These are phyloP conservation scores for Polymixis lichenea DNA, from an alignment of 2,888 invertebrate genomes.

Conservation along the genomic window DNA sequence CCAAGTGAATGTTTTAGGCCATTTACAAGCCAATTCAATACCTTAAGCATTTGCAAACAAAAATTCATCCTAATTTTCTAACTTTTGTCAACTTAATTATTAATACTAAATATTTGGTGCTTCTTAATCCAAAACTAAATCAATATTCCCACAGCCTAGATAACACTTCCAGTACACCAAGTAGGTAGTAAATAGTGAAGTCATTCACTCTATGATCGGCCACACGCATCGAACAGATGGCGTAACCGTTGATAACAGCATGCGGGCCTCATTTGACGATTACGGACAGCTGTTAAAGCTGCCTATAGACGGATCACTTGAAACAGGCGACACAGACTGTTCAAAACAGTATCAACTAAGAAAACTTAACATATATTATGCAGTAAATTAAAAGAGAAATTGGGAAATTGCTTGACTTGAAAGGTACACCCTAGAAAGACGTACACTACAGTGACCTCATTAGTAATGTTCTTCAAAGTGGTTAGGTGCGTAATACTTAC, in stretches of 20 bases:
- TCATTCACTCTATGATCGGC: slow-evolving; percentile 52
- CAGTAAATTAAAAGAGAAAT: background rate
- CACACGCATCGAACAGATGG: slow-evolving; percentile 67
- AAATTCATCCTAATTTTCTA: background rate
- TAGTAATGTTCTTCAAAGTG: no score
- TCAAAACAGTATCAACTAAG: background rate
- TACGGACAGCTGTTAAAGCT: slow-evolving; percentile 54
- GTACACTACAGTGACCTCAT: no score
- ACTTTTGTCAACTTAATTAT: background rate
- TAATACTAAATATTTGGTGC: background rate
- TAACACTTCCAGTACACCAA: slow-evolving; percentile 23
- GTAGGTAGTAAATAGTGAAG: slow-evolving; percentile 54
- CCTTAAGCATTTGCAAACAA: slow-evolving; percentile 13
- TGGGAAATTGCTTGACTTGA: background rate
- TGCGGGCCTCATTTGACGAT: slow-evolving; percentile 62
- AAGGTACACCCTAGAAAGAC: no score
- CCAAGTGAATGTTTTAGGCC: slow-evolving; percentile 23
- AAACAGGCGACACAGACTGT: background rate
- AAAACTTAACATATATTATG: background rate
- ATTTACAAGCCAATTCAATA: slow-evolving; percentile 3
- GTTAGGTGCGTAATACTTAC: no score
- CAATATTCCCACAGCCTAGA: slow-evolving; percentile 38
- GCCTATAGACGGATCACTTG: slow-evolving; percentile 20
- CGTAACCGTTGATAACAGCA: slow-evolving; percentile 63
- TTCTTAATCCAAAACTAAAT: slow-evolving; percentile 2